A percentile compares a stretch with the other conserved stretches of the same genome.
Evolutionary conservation across 2,888 invertebrate genomes (phyloP).

Genomic region (Sialis lutaria): DNA sequence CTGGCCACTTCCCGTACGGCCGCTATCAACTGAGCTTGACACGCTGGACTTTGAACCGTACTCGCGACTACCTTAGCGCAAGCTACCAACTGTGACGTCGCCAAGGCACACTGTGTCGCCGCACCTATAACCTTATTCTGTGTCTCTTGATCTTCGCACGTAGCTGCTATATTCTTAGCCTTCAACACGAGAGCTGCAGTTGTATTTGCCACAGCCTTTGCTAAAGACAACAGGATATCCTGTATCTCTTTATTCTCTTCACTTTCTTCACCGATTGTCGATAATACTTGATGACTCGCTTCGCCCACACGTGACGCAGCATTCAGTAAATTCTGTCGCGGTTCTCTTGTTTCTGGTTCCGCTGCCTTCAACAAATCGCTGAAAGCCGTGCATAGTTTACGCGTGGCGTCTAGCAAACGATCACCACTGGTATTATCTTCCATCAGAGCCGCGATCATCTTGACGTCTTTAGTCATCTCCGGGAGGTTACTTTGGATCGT

Average conservation of each 20-base stretch:
- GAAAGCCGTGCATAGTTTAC: slow-evolving; percentile 83
- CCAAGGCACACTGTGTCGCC: slow-evolving; percentile 91
- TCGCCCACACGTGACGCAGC: slow-evolving; percentile 95
- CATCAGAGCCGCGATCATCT: slow-evolving; percentile 88
- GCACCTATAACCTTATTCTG: slow-evolving; percentile 86
- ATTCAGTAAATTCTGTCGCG: slow-evolving; percentile 80
- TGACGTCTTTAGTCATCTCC: slow-evolving; percentile 87
- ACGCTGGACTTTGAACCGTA: slow-evolving; percentile 61
- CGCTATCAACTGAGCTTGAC: slow-evolving; percentile 78
- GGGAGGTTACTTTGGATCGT: slow-evolving; percentile 94
- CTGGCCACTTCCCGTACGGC: slow-evolving; percentile 86
- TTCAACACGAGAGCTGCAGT: slow-evolving; percentile 91
- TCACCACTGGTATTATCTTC: slow-evolving; percentile 73
- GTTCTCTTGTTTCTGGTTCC: slow-evolving; percentile 85
- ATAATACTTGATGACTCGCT: slow-evolving; percentile 83
- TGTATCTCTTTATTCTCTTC: slow-evolving; percentile 63
- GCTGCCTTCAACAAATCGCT: slow-evolving; percentile 89
- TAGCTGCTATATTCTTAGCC: slow-evolving; percentile 91
- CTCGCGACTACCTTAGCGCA: slow-evolving; percentile 89
- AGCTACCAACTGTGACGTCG: slow-evolving; percentile 93
- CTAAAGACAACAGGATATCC: slow-evolving; percentile 82
- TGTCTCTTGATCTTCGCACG: slow-evolving; percentile 60
- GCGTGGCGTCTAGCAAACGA: slow-evolving; percentile 76
- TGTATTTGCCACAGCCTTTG: slow-evolving; percentile 95
- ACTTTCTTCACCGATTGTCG: slow-evolving; percentile 86